Percentiles rank a stretch among this genome's conserved stretches.
Evolutionary conservation across 2,888 invertebrate species (phyloP).

Genomic region (Mellilla xanthometata): DNA sequence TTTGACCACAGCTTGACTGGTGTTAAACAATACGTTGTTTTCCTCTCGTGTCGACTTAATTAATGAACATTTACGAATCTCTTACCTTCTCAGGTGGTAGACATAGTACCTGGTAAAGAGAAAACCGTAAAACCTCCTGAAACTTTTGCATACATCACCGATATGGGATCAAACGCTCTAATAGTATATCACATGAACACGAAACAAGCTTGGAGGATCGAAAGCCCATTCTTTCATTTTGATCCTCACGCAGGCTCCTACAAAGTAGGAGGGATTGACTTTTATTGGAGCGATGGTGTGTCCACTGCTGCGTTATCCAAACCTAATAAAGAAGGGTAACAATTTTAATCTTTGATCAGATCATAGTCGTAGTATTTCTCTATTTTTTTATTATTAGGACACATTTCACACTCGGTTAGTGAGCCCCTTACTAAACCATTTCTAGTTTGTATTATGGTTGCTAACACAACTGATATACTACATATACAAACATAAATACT

Average conservation of each 20-base stretch:
- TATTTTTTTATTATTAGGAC: too few relatives aligned
- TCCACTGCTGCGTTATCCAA: conserved; percentile 86
- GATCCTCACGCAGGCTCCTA: conserved; percentile 88
- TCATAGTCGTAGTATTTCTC: too few relatives aligned
- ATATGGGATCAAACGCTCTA: conserved; percentile 87
- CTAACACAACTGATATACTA: too few relatives aligned
- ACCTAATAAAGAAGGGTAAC: conserved; percentile 66
- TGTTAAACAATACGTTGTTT: too few relatives aligned
- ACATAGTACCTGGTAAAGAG: conserved; percentile 80
- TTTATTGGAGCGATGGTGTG: conserved; percentile 91
- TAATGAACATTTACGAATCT: too few relatives aligned
- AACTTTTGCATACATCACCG: conserved; percentile 88
- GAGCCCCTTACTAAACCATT: too few relatives aligned
- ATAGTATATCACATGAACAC: conserved; percentile 87
- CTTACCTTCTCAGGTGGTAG: conserved; percentile 79
- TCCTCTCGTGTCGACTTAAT: too few relatives aligned
- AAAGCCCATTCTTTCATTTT: conserved; percentile 90
- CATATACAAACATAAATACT: too few relatives aligned
- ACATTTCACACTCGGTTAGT: too few relatives aligned
- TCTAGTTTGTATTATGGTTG: too few relatives aligned
- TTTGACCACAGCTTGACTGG: too few relatives aligned
- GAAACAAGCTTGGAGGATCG: conserved; percentile 88
- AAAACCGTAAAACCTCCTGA: conserved; percentile 63
- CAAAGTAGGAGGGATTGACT: conserved; percentile 88
- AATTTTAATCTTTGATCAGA: neutral